Conservation (phyloP, 1,140 invertebrate species). For the Camponotus vicinus region DNA sequence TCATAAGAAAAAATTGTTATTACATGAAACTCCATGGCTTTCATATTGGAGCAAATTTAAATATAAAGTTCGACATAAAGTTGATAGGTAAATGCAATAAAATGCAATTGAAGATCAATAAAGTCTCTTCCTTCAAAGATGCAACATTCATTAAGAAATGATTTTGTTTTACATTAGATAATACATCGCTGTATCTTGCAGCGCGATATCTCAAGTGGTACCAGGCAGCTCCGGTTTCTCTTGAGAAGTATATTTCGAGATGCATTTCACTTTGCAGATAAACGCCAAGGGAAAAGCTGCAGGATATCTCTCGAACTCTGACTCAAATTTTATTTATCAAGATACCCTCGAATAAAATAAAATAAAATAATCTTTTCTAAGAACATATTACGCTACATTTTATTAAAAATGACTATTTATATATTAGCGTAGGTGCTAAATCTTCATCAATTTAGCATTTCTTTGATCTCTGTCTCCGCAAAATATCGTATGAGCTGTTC, state of each 20-base stretch:
- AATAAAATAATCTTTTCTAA: neutral
- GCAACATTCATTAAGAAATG: slow-evolving; percentile 1
- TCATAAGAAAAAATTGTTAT: neutral
- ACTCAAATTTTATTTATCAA: slow-evolving; percentile 3
- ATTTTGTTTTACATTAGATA: slow-evolving; percentile 32
- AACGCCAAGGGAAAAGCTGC: slow-evolving; percentile 5
- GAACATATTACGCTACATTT: neutral
- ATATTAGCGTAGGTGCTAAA: neutral
- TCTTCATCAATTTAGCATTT: neutral
- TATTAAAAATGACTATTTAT: neutral
- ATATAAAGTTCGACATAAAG: too few relatives aligned
- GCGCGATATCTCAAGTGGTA: slow-evolving; percentile 52
- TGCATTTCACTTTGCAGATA: slow-evolving; percentile 39
- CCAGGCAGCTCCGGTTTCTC: slow-evolving; percentile 36
- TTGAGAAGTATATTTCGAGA: slow-evolving; percentile 61
- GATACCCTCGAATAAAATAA: neutral
- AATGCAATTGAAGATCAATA: slow-evolving; percentile 29
- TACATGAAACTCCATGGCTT: neutral
- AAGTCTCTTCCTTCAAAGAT: neutral
- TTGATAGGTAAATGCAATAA: neutral
- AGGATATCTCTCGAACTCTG: slow-evolving; percentile 24
- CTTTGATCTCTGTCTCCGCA: neutral
- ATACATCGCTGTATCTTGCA: slow-evolving; percentile 22
- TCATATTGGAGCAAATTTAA: neutral
- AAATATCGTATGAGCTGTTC: neutral